These are phyloP conservation scores for Isurus oxyrinchus DNA, from an alignment of 2,113 vertebrate species.

Conservation along the genomic window DNA sequence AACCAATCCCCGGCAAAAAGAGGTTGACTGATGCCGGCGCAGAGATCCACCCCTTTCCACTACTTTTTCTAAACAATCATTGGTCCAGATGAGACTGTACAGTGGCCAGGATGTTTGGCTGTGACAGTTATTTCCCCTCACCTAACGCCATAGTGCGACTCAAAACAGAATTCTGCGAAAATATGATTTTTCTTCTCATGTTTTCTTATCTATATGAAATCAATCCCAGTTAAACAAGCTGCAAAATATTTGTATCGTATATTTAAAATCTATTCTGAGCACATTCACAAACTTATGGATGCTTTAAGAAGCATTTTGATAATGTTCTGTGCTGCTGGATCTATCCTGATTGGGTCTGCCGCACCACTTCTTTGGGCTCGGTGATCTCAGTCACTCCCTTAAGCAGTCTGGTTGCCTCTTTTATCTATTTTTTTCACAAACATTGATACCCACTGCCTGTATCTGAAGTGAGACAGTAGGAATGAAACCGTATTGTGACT, in stretches of 20 bases:
- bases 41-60: background rate
- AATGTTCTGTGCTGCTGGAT: background rate
- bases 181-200: background rate
- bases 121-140: background rate
- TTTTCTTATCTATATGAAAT: background rate
- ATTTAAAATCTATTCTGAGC: background rate
- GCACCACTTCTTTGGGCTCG: background rate
- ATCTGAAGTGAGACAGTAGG: background rate
- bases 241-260: background rate
- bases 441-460: background rate
- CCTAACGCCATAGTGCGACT: background rate
- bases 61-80: background rate
- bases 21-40: background rate
- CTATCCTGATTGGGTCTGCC: background rate
- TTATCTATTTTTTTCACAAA: background rate
- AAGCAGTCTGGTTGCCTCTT: background rate
- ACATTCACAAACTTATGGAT: background rate
- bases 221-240: background rate
- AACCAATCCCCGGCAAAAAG: too few species aligned
- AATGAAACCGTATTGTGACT: background rate
- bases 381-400: background rate
- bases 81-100: background rate
- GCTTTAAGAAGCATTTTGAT: background rate
- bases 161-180: background rate
- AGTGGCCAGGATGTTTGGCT: background rate